Evolutionary conservation across 1,140 invertebrate genomes (phyloP).

Genomic region (Drosophila kikkawai): DNA sequence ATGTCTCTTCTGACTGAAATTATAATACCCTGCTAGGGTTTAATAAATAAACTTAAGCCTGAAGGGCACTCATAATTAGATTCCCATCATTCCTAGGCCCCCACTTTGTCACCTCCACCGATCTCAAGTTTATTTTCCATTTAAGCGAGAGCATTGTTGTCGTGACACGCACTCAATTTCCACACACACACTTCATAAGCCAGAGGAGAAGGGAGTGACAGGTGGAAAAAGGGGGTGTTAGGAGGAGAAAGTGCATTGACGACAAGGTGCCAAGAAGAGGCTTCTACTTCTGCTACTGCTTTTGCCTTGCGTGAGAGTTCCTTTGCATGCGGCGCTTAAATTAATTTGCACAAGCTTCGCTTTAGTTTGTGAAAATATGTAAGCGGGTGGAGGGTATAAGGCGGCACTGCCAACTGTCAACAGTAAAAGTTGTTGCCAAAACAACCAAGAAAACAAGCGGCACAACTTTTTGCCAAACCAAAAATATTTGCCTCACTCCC

Average conservation of each 20-base stretch:
- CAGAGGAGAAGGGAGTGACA: neutral
- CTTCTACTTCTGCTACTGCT: neutral
- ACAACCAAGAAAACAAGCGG: constrained; percentile 45
- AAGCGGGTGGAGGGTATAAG: constrained; percentile 8
- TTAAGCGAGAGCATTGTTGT: constrained; percentile 7
- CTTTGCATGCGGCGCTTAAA: constrained; percentile 74
- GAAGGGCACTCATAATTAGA: neutral
- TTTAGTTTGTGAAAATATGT: constrained; percentile 51
- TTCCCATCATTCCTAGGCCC: neutral
- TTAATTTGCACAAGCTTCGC: constrained; percentile 67
- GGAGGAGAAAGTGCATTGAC: constrained; percentile 8
- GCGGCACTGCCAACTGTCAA: constrained; percentile 42
- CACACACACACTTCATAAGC: constrained; percentile 4
- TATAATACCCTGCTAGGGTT: too few relatives aligned
- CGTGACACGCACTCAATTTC: constrained; percentile 26
- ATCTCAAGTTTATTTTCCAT: constrained; percentile 1
- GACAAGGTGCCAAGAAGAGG: constrained; percentile 48
- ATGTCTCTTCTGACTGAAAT: too few relatives aligned
- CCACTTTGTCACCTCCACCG: constrained; percentile 20
- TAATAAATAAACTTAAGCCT: too few relatives aligned
- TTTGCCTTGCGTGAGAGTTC: constrained; percentile 55
- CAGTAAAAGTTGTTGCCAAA: constrained; percentile 56
- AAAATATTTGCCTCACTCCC: constrained; percentile 37
- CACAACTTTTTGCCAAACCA: constrained; percentile 50
- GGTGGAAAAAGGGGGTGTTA: neutral